Evolutionary conservation across 2,888 invertebrate genomes (phyloP), one percentile per base, ranked within the genome.

Genomic region (Flexamia atlantica): DNA sequence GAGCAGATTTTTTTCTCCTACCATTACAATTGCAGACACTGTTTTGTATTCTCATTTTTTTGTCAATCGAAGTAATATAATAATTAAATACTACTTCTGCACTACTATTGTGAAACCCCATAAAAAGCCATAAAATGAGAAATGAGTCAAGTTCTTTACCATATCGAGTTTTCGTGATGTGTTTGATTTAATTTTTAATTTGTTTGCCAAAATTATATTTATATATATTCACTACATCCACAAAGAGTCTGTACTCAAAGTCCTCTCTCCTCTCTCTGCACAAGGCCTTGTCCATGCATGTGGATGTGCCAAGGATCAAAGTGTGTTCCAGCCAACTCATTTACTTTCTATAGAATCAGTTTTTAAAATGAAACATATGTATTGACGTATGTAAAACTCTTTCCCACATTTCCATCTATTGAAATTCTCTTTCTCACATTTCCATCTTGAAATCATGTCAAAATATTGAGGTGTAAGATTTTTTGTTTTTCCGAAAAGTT

Each of bases 131-230:
- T 20, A n/a, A 68, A 46, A 42, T 42, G 32, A 40, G 28, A 68
- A 82, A 68, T n/a, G 81, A 82, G 46, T 68, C 81, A 82, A 82
- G 81, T 82, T 80, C 79, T 86, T 86, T 79, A 70, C 83, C 81
- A 50, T 86, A 70, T 84, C 50, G 83, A 74, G 46, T 80, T 83
- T 83, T 84, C 85, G 85, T 86, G 84, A 76, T 84, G 85, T 86
- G 84, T 85, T 84, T 86, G 80, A 83, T 86, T 86, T 86, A 79
- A 84, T 84, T 84, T 79, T 83, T 83, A 70, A 83, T 76, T 83
- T 82, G 70, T 84, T 85, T 85, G 82, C 80, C 84, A 80, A 57
- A 82, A 42, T 60, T 23, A 28, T 40, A 42, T 46, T 46, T 28
- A 25, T n/a, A 28, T 23, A 42, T 40, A 64, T n/a, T 82, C 81